Base-by-base conservation (phyloP, 2,113 vertebrate species). In the Rhipidura dahli region DNA sequence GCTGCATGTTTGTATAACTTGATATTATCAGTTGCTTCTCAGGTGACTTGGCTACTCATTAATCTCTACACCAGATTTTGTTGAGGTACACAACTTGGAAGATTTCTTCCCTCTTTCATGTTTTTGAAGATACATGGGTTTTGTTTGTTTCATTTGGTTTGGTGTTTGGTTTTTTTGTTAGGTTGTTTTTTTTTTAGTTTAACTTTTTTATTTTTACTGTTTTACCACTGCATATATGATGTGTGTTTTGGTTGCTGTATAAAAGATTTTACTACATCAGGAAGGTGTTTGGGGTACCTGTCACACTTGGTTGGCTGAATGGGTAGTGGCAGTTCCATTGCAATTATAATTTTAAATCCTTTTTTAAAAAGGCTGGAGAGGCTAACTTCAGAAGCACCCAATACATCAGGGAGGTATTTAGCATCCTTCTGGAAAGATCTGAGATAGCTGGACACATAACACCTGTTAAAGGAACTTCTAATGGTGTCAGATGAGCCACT, bases 1-100 rank as follows among this genome's bases (percentile, higher is more conserved):
- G 1, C 7, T n/a, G 4, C 0, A 0, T 65, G 21, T 76, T 61
- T 66, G 9, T 59, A 2, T 90, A 19, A 49, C 18, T 75, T 20
- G 17, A 4, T 70, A 37, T n/a, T 11, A 20, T 19, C 22, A 57
- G 31, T 71, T 65, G 15, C 24, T 53, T 61, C 8, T 72, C 13
- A 53, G 8, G 39, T 21, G 20, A 39, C 18, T 60, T 82, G 30
- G 20, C 31, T 61, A 3, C 53, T 90, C 4, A 13, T 64, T 73
- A 53, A 63, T 72, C 12, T 49, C 28, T 83, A 39, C 6, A 54
- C 12, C 42, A 83, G 42, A 49, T 65, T 82, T 90, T 80, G 35
- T 6, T 54, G 21, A 49, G 7, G 45, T 83, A 44, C 16, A 35
- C 44, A 59, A 30, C 22, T 66, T 84, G 20, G 20, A 54, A 23